These are phyloP conservation scores for Orthosia incerta DNA, from an alignment of 2,888 invertebrate genomes.

Conservation along the genomic window DNA sequence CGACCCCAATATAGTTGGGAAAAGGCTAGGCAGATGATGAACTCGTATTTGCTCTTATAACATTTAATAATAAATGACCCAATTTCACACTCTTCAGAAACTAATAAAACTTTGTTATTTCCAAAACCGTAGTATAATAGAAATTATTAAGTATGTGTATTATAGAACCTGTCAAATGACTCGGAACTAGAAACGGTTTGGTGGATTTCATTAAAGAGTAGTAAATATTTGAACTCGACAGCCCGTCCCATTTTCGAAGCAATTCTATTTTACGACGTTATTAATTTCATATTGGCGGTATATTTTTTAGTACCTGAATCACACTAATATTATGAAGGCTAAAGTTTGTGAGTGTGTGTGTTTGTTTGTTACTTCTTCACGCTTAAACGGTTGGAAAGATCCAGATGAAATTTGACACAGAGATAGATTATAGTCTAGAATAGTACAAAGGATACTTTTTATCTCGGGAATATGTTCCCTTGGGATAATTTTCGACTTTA, in stretches of 20 bases:
- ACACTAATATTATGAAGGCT: too few relatives aligned
- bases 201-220: conserved; percentile 44
- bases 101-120: conserved; percentile 49
- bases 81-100: conserved; percentile 44
- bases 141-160: conserved; percentile 35
- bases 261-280: conserved; percentile 35
- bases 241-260: conserved; percentile 20
- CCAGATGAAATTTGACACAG: too few relatives aligned
- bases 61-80: conserved; percentile 36
- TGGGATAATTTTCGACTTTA: too few relatives aligned
- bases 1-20: too few relatives aligned
- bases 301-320: conserved; percentile 6
- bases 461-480: too few relatives aligned
- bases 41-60: conserved; percentile 33
- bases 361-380: too few relatives aligned
- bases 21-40: too few relatives aligned
- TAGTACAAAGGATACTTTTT: too few relatives aligned
- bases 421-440: too few relatives aligned
- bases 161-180: conserved; percentile 39
- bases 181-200: conserved; percentile 40
- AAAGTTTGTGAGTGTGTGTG: too few relatives aligned
- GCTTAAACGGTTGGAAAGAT: too few relatives aligned
- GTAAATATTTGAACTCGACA: conserved; percentile 38
- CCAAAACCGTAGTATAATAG: conserved; percentile 39
- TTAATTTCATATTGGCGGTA: conserved; percentile 9